These are phyloP conservation scores for Aldrovandia affinis DNA, from an alignment of 2,797 vertebrate species.

Conservation along the genomic window DNA sequence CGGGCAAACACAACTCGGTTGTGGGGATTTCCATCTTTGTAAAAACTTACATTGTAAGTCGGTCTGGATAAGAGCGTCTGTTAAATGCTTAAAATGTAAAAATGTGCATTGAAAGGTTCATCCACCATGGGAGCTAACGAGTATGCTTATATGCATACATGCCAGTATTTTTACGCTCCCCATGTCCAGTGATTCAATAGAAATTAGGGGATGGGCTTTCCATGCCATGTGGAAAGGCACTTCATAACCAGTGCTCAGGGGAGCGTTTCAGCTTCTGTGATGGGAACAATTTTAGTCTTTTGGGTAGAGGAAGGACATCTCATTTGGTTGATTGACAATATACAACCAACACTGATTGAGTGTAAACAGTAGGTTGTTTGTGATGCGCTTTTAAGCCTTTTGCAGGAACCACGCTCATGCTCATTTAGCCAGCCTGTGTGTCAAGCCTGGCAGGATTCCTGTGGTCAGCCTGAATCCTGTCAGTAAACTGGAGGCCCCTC, in stretches of 20 bases:
- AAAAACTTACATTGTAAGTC: slow-evolving; percentile 33
- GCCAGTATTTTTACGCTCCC: slow-evolving; percentile 18
- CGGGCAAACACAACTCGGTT: slow-evolving; percentile 41
- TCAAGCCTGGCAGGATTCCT: slow-evolving; percentile 36
- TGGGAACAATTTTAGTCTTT: slow-evolving; percentile 34
- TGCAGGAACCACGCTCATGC: neutral
- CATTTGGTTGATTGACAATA: slow-evolving; percentile 42
- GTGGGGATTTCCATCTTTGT: slow-evolving; percentile 55
- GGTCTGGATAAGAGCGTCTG: no score
- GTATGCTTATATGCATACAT: slow-evolving; percentile 31
- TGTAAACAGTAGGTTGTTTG: slow-evolving; percentile 41
- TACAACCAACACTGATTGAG: slow-evolving; percentile 28
- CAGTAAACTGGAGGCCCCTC: slow-evolving; percentile 52
- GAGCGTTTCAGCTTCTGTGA: slow-evolving; percentile 23
- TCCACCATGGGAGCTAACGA: slow-evolving; percentile 24
- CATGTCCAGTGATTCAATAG: slow-evolving; percentile 29
- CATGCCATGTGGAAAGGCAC: neutral
- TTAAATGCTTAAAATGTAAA: no score
- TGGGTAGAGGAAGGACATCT: slow-evolving; percentile 24
- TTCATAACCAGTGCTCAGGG: slow-evolving; percentile 32
- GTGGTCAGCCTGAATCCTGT: slow-evolving; percentile 41
- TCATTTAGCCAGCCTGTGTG: slow-evolving; percentile 24
- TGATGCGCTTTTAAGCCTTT: slow-evolving; percentile 35
- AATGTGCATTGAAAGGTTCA: slow-evolving; percentile 21
- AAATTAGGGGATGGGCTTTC: slow-evolving; percentile 39